Evolutionary conservation across 1,140 invertebrate genomes (phyloP), one percentile per base, ranked within the genome.

Genomic region (Zaprionus inermis): DNA sequence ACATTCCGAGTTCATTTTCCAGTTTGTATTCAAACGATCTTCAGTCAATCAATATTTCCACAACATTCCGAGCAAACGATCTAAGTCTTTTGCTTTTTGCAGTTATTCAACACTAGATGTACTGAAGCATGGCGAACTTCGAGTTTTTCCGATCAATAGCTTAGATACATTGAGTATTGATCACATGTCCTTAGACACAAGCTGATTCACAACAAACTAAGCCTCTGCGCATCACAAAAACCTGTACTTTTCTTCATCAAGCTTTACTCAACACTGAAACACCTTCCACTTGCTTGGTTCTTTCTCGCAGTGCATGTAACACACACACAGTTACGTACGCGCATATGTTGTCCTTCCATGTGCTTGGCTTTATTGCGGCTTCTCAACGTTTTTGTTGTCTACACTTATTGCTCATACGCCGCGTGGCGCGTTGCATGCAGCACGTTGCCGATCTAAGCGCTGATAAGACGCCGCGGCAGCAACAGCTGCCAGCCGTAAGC

Each of bases 371-470:
- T 56, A 16, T 12, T 24, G 34, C 0, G 14, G 32, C 52, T 22
- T 67, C 61, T 69, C 30, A 44, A 24, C 36, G 32, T 56, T 20
- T 38, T 41, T 64, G 51, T 51, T 67, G 24, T 32, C 24, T 55
- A 18, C 44, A 55, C 44, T 63, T 75, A 75, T 75, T 75, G 67
- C 72, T 51, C 57, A 70, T 75, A 75, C 60, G 72, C 67, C 59
- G 52, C 54, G 41, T 64, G 12, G 60, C 46, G 56, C 57, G 71
- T 61, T 73, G 71, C 71, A 69, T 69, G 71, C 69, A 46, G 71
- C 65, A 69, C 71, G 71, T 56, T 73, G 65, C 59, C 72, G 72
- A 75, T 75, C 67, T 75, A 59, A 71, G 60, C 68, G 67, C 55
- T 75, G 72, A 75, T 75, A 75, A 75, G 67, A 36, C 72, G 52